Evolutionary conservation across 2,888 invertebrate species (phyloP).

Genomic region (Baronia brevicornis): DNA sequence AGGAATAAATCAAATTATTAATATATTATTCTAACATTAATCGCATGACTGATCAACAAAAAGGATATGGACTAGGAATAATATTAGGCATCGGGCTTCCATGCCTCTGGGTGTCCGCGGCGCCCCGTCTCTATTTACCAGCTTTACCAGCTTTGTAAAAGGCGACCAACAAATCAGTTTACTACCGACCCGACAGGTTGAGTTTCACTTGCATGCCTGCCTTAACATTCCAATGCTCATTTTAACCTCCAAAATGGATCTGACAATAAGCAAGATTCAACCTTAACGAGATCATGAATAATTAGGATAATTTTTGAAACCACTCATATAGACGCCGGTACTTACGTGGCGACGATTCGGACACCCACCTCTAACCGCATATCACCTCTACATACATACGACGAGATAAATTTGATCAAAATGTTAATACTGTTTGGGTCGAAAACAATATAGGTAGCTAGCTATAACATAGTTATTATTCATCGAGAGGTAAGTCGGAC

Average conservation of each 20-base stretch:
- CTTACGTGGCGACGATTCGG: slow-evolving; percentile 18
- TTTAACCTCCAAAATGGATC: no score
- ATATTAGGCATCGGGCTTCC: slow-evolving; percentile 71
- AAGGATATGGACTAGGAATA: slow-evolving; percentile 77
- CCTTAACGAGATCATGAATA: no score
- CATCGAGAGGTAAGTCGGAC: slow-evolving; percentile 56
- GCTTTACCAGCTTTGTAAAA: no score
- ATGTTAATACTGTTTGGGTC: slow-evolving; percentile 68
- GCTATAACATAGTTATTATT: slow-evolving; percentile 50
- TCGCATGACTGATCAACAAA: slow-evolving; percentile 76
- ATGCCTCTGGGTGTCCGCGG: slow-evolving; percentile 36
- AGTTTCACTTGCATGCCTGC: no score
- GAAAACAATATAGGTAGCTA: slow-evolving; percentile 58
- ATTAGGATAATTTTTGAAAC: no score
- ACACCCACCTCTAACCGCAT: slow-evolving; percentile 57
- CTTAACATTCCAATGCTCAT: no score
- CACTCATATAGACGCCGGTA: no score
- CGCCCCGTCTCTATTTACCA: no score
- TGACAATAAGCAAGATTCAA: no score
- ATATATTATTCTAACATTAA: slow-evolving; percentile 74
- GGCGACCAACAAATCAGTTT: no score
- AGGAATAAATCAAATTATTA: slow-evolving; percentile 76
- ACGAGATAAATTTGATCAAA: slow-evolving; percentile 63
- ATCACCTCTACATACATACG: slow-evolving; percentile 67
- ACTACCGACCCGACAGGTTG: no score